These are phyloP conservation scores for Lutjanus argentimaculatus DNA, from an alignment of 2,797 vertebrate species.

Conservation along the genomic window DNA sequence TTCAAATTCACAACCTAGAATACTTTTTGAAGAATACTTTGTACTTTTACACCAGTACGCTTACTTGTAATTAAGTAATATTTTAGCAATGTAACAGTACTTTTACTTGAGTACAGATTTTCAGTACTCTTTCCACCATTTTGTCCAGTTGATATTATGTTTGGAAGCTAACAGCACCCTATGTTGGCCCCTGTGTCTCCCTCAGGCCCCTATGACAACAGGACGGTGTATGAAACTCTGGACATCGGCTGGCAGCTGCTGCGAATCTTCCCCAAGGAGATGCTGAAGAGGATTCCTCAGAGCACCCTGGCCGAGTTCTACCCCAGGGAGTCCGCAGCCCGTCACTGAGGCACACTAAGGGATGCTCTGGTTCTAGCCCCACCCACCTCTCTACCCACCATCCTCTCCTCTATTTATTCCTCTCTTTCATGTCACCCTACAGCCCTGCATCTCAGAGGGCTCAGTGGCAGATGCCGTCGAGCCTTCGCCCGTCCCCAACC, in stretches of 20 bases:
- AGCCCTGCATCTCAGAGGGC: background rate
- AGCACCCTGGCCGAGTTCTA: slow-evolving; percentile 96
- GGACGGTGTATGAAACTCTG: slow-evolving; percentile 95
- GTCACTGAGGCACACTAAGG: slow-evolving; percentile 73
- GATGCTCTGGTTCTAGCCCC: slow-evolving; percentile 27
- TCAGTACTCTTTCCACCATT: too few relatives aligned
- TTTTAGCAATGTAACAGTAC: too few relatives aligned
- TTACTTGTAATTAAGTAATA: too few relatives aligned
- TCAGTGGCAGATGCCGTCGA: slow-evolving; percentile 2
- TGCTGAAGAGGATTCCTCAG: slow-evolving; percentile 99
- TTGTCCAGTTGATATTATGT: background rate
- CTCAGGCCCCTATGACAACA: slow-evolving; percentile 85
- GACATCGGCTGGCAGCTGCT: slow-evolving; percentile 99
- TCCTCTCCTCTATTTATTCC: background rate
- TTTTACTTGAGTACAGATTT: too few relatives aligned
- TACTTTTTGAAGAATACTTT: too few relatives aligned
- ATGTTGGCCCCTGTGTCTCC: background rate
- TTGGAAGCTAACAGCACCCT: background rate
- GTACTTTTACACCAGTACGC: too few relatives aligned
- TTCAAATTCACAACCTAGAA: too few relatives aligned
- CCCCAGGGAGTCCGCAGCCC: slow-evolving; percentile 89
- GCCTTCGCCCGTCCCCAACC: background rate
- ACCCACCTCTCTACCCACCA: background rate
- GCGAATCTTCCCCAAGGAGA: slow-evolving; percentile 99
- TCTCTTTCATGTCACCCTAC: background rate